Evolutionary conservation across 2,113 vertebrate species (phyloP).

Genomic region (Semicossyphus pulcher): DNA sequence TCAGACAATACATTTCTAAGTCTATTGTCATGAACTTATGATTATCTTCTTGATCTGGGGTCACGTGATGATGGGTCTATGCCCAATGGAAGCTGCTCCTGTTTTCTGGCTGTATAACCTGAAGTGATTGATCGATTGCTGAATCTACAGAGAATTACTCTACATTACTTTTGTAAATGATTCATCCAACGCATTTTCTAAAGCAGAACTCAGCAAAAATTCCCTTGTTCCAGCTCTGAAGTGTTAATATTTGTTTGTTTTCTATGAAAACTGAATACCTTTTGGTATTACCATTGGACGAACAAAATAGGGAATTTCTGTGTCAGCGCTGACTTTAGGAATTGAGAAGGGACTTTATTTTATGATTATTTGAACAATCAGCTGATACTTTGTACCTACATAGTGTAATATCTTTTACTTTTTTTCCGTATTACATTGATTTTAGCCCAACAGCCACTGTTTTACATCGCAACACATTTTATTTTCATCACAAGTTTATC

Average conservation of each 20-base stretch:
- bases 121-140: neutral
- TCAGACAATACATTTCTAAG: neutral
- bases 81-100: neutral
- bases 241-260: neutral
- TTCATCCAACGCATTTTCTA: neutral
- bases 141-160: neutral
- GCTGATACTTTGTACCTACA: neutral
- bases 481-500: neutral
- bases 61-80: neutral
- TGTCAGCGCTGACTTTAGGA: neutral
- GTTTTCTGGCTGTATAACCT: constrained; percentile 7
- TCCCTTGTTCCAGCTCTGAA: neutral
- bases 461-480: neutral
- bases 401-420: neutral
- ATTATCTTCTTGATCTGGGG: neutral
- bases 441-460: neutral
- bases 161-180: neutral
- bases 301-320: neutral
- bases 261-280: neutral
- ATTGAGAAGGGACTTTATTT: neutral
- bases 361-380: neutral
- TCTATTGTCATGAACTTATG: neutral
- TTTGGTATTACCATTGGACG: neutral
- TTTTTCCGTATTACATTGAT: neutral
- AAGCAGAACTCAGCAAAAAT: neutral